phyloP scores from a whole-genome alignment of 37 sponge, comb jelly and placozoan genomes.

The Beroe forskalii region DNA sequence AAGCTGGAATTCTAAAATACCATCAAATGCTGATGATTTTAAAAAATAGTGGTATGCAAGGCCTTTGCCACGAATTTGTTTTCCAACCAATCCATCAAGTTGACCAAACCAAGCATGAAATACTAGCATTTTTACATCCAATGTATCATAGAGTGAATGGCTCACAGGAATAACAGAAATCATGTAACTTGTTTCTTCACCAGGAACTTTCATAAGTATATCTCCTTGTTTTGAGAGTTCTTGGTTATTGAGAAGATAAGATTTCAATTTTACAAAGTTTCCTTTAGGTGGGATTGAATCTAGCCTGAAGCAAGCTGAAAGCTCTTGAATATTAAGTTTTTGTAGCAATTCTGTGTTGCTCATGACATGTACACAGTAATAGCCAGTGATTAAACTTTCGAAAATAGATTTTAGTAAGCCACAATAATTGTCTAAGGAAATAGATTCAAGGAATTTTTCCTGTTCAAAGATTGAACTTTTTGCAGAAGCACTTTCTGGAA shows the following conservation, averaged over 20 bases:
- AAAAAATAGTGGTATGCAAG: conserved; percentile 83
- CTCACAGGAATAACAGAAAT: not conserved
- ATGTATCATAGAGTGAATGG: not conserved
- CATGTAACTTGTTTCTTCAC: conserved; percentile 47
- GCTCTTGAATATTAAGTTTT: not conserved
- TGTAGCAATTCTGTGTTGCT: not conserved
- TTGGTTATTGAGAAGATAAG: not conserved
- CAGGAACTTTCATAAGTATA: not conserved
- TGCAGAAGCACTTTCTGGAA: not conserved
- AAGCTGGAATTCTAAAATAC: not conserved
- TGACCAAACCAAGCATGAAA: conserved; percentile 18
- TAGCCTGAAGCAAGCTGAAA: not conserved
- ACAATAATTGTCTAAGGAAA: not conserved
- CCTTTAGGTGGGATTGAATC: not conserved
- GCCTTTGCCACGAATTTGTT: conserved; percentile 69
- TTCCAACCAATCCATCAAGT: not conserved
- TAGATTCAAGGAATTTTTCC: not conserved
- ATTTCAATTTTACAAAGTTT: not conserved
- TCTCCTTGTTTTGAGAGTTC: not conserved
- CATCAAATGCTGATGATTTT: not conserved
- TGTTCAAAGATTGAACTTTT: not conserved
- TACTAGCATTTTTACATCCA: not conserved
- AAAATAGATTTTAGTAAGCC: not conserved
- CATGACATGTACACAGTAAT: not conserved
- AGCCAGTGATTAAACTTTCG: not conserved